Percentiles rank a stretch among this genome's conserved stretches.
Conservation (phyloP, 2,797 vertebrate species). For the Acomys russatus region DNA sequence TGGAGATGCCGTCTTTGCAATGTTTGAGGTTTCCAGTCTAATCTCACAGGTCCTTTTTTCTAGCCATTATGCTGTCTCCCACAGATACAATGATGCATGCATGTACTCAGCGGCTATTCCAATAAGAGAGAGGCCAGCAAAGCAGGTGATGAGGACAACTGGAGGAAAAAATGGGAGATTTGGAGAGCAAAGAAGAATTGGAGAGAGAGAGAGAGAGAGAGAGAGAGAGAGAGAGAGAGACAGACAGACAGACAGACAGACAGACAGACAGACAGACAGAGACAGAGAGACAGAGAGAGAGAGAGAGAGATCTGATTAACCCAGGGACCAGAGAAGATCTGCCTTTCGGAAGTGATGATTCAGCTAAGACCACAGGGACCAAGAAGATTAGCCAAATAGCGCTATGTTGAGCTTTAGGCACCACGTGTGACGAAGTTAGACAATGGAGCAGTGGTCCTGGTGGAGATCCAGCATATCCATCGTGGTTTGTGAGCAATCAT, state of each 20-base stretch:
- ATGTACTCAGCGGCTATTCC: background rate
- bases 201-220: too few relatives aligned
- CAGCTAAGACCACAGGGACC: background rate
- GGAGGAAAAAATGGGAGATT: background rate
- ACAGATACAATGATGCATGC: background rate
- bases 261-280: too few relatives aligned
- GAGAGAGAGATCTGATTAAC: background rate
- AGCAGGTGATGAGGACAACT: background rate
- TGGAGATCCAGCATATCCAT: background rate
- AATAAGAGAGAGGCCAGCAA: background rate
- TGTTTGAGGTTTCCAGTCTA: background rate
- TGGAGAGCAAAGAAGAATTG: background rate
- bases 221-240: too few relatives aligned
- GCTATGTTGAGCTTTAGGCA: background rate
- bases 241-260: too few relatives aligned
- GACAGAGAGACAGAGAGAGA: too few relatives aligned
- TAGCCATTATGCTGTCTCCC: background rate
- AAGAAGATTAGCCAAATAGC: background rate
- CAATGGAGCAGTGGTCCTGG: background rate
- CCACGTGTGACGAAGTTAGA: background rate
- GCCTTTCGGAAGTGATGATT: slow-evolving; percentile 35
- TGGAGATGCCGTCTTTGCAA: background rate
- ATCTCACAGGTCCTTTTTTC: background rate
- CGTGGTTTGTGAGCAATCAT: background rate
- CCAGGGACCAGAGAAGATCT: background rate